Percentiles rank a stretch among this genome's conserved stretches.
Evolutionary conservation across 2,113 vertebrate species (phyloP).

Genomic region (Eidolon helvum): DNA sequence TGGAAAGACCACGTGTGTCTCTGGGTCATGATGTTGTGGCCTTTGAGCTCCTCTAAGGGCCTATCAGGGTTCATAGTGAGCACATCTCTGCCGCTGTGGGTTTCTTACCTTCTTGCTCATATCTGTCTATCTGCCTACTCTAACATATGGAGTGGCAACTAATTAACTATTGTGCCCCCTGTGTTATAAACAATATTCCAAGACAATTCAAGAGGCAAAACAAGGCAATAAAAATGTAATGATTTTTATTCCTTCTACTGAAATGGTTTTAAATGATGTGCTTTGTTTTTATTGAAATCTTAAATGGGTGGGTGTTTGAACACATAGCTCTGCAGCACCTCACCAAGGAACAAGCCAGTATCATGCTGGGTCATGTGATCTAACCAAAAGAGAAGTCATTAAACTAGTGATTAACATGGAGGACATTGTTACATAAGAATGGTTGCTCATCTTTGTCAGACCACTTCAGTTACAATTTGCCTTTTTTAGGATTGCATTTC

Average conservation of each 20-base stretch:
- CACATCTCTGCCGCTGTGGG: no score
- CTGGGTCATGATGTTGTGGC: no score
- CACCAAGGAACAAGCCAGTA: background rate
- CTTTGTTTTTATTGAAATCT: constrained; percentile 72
- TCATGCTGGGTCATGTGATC: background rate
- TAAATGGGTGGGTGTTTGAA: background rate
- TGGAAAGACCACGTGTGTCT: no score
- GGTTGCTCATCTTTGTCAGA: background rate
- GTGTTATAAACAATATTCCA: constrained; percentile 44
- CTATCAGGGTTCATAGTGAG: no score
- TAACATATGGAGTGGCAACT: constrained; percentile 77
- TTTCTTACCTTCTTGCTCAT: no score
- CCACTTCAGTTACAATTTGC: background rate
- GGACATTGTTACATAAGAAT: background rate
- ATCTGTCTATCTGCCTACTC: no score
- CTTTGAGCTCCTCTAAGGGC: no score
- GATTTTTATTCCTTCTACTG: constrained; percentile 82
- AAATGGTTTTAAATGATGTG: background rate
- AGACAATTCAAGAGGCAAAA: constrained; percentile 11
- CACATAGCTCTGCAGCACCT: background rate
- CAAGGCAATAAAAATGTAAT: constrained; percentile 83
- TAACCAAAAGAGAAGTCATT: background rate
- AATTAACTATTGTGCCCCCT: constrained; percentile 73
- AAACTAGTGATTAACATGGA: background rate
- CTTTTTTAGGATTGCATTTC: constrained; percentile 54